These are phyloP conservation scores for Onchidella celtica DNA, from an alignment of 2,888 invertebrate species.

Conservation along the genomic window DNA sequence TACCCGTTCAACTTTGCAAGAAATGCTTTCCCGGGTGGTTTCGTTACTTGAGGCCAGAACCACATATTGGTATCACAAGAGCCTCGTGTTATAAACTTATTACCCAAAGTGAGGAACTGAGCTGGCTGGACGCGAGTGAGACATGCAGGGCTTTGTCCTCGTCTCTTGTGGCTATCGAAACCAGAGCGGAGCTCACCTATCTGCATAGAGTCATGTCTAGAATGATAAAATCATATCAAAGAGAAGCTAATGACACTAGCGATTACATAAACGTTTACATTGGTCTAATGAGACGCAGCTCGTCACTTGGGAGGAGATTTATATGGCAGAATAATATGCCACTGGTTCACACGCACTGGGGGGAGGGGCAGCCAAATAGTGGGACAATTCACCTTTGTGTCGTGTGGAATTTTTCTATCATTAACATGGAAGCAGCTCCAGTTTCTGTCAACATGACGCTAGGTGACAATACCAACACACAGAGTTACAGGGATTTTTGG, in stretches of 20 bases:
- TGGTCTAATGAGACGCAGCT: constrained; percentile 13
- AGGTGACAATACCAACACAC: background rate
- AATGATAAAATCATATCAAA: background rate
- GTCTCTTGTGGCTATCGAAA: background rate
- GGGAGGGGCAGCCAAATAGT: background rate
- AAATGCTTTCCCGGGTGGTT: constrained; percentile 14
- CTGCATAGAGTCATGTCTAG: background rate
- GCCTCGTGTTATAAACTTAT: constrained; percentile 10
- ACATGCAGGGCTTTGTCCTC: background rate
- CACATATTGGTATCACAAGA: background rate
- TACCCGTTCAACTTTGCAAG: constrained; percentile 16
- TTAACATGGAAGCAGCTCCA: background rate
- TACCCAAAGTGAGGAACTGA: background rate
- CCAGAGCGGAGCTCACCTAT: background rate
- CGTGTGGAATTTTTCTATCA: constrained; percentile 18
- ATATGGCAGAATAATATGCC: constrained; percentile 27
- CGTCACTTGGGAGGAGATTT: constrained; percentile 25
- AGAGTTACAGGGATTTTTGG: background rate
- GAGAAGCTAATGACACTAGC: background rate
- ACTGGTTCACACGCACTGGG: constrained; percentile 23
- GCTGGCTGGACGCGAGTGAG: constrained; percentile 15
- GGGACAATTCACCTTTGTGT: constrained; percentile 24
- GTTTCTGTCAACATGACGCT: background rate
- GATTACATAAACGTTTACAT: constrained; percentile 13
- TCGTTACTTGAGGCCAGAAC: background rate